Evolutionary conservation across 2,797 vertebrate species (phyloP).

Genomic region (Pangasius mekongensis): DNA sequence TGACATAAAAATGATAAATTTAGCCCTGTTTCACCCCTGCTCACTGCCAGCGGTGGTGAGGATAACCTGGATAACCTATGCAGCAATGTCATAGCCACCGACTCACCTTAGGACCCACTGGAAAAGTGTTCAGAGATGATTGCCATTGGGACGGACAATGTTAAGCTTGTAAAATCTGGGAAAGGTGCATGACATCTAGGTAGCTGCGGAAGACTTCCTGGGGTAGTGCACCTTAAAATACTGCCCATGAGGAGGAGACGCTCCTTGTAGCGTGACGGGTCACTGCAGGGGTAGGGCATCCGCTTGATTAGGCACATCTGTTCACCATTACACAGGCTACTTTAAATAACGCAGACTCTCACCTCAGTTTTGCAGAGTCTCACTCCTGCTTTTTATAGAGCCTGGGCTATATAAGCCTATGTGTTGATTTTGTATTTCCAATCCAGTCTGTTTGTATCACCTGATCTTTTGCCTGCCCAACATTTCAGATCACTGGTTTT

Average conservation of each 20-base stretch:
- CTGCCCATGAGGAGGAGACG: too few species aligned
- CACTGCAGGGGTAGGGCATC: neutral
- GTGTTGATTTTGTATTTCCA: neutral
- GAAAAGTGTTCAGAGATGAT: neutral
- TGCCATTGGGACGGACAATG: neutral
- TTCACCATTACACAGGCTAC: neutral
- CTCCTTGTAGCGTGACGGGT: neutral
- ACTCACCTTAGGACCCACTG: neutral
- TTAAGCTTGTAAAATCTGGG: neutral
- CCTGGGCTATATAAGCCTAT: neutral
- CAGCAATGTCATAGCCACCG: neutral
- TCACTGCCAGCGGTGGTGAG: too few species aligned
- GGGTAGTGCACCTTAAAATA: neutral
- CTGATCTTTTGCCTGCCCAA: neutral
- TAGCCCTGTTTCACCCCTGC: too few species aligned
- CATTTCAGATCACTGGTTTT: too few species aligned
- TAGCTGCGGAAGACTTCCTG: neutral
- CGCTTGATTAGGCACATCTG: neutral
- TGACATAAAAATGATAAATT: too few species aligned
- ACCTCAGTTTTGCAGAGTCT: too few species aligned
- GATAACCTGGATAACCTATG: too few species aligned
- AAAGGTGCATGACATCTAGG: neutral
- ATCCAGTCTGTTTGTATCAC: neutral
- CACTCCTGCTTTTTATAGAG: neutral
- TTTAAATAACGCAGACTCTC: too few species aligned